A percentile compares a stretch with the other conserved stretches of the same genome.
These are phyloP conservation scores for Manis crassicaudata DNA, from an alignment of 2,797 vertebrate species.

Conservation along the genomic window DNA sequence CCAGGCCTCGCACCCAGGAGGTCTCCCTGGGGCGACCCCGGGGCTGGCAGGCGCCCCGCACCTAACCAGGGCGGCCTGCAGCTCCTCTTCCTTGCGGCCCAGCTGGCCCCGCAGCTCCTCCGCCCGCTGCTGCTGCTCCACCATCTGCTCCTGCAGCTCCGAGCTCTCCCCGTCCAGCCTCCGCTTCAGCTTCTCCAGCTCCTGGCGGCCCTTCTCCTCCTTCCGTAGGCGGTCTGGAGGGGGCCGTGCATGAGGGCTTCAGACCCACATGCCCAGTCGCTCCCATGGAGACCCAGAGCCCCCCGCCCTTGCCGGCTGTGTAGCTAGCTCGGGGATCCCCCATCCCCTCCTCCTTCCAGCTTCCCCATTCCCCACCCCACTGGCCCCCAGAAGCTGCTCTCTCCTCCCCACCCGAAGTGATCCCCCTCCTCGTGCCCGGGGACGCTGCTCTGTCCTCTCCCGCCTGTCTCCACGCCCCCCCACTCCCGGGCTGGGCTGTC, in stretches of 20 bases:
- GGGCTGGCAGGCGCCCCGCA: not conserved
- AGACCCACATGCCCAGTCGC: not conserved
- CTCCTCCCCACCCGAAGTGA: conserved; percentile 82
- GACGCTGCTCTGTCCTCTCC: not conserved
- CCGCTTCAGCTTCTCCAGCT: conserved; percentile 94
- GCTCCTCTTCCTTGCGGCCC: conserved; percentile 93
- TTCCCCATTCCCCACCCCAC: too few species aligned
- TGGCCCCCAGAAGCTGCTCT: not conserved
- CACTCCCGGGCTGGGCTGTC: not conserved
- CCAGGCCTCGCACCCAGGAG: not conserved
- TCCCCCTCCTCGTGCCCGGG: not conserved
- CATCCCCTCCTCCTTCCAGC: not conserved
- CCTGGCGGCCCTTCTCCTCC: conserved; percentile 93
- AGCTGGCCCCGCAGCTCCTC: conserved; percentile 90
- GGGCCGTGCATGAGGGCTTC: rapidly evolving
- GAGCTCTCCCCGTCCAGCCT: conserved; percentile 91
- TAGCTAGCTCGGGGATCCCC: not conserved
- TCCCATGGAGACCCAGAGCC: not conserved
- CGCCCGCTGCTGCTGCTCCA: conserved; percentile 88
- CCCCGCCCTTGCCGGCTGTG: rapidly evolving
- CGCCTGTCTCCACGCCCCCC: not conserved
- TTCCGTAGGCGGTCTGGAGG: conserved; percentile 93
- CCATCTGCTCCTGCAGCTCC: conserved; percentile 94
- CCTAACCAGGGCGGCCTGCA: conserved; percentile 91
- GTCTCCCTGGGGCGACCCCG: not conserved